A percentile compares a stretch with the other conserved stretches of the same genome.
These are phyloP conservation scores for Carassius auratus DNA, from an alignment of 2,113 vertebrate species.

Conservation along the genomic window DNA sequence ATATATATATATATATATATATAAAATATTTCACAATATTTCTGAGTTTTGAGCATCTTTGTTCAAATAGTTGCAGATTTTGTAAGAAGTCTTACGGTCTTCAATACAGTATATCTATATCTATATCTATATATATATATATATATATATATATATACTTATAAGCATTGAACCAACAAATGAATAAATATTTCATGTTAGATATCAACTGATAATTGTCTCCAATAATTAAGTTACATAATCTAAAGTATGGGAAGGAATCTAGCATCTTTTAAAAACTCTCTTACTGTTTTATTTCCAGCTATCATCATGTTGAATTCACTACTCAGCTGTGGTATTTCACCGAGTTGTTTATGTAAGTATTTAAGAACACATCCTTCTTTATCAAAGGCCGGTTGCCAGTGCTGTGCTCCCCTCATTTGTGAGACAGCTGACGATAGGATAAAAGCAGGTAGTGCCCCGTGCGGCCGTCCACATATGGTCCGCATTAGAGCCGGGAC, in stretches of 20 bases:
- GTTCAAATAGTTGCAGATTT: no score
- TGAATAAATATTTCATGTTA: neutral
- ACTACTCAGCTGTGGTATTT: neutral
- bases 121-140: no score
- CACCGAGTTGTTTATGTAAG: conserved; percentile 63
- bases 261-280: neutral
- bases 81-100: no score
- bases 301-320: neutral
- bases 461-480: conserved; percentile 76
- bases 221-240: neutral
- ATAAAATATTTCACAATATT: no score
- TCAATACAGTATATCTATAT: no score
- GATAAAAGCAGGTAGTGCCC: conserved; percentile 70
- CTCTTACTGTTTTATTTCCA: neutral
- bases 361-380: conserved; percentile 63
- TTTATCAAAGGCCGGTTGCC: conserved; percentile 57
- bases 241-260: neutral
- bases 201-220: neutral
- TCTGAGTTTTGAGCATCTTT: no score
- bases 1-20: no score
- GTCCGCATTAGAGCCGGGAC: conserved; percentile 75
- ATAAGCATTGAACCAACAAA: neutral
- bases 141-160: no score
- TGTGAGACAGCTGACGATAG: conserved; percentile 56
- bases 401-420: conserved; percentile 65